Evolutionary conservation across 2,888 invertebrate genomes (phyloP), one percentile per base, ranked within the genome.

Genomic region (Uloborus plumipes): DNA sequence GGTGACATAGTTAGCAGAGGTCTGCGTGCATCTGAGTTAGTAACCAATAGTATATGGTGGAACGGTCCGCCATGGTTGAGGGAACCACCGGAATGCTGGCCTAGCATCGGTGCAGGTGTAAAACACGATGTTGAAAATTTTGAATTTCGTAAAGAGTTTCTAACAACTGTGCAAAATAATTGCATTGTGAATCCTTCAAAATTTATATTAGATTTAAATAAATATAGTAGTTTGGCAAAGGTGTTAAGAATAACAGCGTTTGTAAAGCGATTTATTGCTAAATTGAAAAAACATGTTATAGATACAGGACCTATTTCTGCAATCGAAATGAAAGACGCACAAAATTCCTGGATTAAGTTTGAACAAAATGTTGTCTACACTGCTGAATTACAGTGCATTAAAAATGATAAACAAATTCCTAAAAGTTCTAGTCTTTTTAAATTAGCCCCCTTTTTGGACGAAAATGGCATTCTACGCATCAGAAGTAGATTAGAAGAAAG

Each of bases 361-460:
- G 53, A 53, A n/a, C 53, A 53, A 53, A 53, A 53, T 53, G 1
- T 53, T 53, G 53, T 53, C 53, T 53, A 53, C 6, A 3, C 53
- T 53, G 2, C 53, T 1, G 53, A 53, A 53, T 53, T 53, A n/a
- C 16, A 53, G 6, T 53, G 53, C 53, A 53, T 53, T 53, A 53
- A 53, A 53, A n/a, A n/a, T 53, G 53, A n/a, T 53, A 53, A 53
- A 6, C 53, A 16, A n/a, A 53, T 53, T 53, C n/a, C 53, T 53
- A 53, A 53, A n/a, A 15, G 1, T n/a, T 53, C 53, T 15, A 16
- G 16, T 53, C 53, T 53, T 53, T 15, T 16, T 53, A 53, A 53
- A n/a, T 53, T 53, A 16, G 53, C 53, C 6, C n/a, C 53, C 15
- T 53, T 53, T 53, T 53, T 53, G 6, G 53, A 53, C 6, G 53